These are phyloP conservation scores for Alexandromys fortis DNA, from an alignment of 2,113 vertebrate genomes.

Conservation along the genomic window DNA sequence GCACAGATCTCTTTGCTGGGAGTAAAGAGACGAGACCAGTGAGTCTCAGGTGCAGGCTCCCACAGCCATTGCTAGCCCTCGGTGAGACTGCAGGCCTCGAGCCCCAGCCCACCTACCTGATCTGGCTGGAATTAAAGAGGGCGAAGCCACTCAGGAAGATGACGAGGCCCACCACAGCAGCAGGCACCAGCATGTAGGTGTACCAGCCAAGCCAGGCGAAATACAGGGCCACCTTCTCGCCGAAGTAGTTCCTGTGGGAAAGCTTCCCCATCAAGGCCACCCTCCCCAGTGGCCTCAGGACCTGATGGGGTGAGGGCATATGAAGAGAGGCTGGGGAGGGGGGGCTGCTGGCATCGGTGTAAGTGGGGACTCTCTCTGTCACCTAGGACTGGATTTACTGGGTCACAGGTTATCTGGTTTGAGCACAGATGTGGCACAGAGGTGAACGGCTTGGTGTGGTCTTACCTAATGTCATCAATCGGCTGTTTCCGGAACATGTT, in stretches of 20 bases:
- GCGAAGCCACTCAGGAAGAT: constrained; percentile 90
- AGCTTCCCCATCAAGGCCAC: background rate
- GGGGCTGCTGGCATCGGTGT: background rate
- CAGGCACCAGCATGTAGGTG: constrained; percentile 89
- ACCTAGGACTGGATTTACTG: background rate
- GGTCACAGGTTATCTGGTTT: background rate
- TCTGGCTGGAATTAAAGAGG: constrained; percentile 88
- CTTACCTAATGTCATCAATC: constrained; percentile 88
- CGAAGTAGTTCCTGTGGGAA: constrained; percentile 90
- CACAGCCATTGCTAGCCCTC: too few relatives aligned
- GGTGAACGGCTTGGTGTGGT: background rate
- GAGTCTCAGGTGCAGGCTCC: too few relatives aligned
- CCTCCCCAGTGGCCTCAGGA: too few relatives aligned
- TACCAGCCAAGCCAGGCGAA: constrained; percentile 97
- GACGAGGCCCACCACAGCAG: constrained; percentile 85
- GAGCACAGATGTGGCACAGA: background rate
- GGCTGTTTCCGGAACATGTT: constrained; percentile 84
- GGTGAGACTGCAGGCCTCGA: too few relatives aligned
- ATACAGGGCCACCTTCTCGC: constrained; percentile 95
- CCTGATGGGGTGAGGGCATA: background rate
- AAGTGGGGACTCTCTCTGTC: background rate
- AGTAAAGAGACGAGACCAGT: background rate
- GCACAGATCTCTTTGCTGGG: constrained; percentile 93
- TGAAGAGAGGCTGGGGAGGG: background rate
- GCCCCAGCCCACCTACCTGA: constrained; percentile 93